These are phyloP conservation scores for Oceanodroma leucorhoa DNA, from an alignment of 2,797 vertebrate species.

Conservation along the genomic window DNA sequence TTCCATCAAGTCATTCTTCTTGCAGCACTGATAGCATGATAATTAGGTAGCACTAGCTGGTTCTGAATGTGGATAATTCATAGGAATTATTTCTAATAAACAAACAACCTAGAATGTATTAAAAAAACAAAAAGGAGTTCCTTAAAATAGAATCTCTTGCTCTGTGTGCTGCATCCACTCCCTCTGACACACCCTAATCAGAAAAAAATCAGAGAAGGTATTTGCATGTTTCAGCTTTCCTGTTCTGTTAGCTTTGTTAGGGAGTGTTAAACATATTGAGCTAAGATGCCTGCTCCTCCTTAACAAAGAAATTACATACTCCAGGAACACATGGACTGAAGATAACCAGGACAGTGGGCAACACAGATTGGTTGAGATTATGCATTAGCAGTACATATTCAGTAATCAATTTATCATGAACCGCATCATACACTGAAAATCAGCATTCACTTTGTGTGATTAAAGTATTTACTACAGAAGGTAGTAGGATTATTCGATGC, in stretches of 20 bases:
- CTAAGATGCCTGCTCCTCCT: neutral
- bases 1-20: constrained; percentile 6
- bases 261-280: neutral
- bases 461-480: neutral
- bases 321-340: neutral
- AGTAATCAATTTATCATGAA: neutral
- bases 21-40: neutral
- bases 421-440: neutral
- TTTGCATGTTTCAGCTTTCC: neutral
- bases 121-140: neutral
- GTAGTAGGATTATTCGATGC: neutral
- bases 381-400: neutral
- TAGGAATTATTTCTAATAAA: constrained; percentile 42
- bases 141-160: neutral
- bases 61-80: constrained; percentile 25
- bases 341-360: neutral
- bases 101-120: neutral
- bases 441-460: neutral
- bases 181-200: neutral
- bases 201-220: neutral
- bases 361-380: neutral
- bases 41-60: constrained; percentile 33
- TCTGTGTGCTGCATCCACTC: neutral
- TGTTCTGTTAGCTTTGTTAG: neutral
- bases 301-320: neutral